These are phyloP conservation scores for Drosophila sturtevanti DNA, from an alignment of 1,140 invertebrate genomes.

Conservation along the genomic window DNA sequence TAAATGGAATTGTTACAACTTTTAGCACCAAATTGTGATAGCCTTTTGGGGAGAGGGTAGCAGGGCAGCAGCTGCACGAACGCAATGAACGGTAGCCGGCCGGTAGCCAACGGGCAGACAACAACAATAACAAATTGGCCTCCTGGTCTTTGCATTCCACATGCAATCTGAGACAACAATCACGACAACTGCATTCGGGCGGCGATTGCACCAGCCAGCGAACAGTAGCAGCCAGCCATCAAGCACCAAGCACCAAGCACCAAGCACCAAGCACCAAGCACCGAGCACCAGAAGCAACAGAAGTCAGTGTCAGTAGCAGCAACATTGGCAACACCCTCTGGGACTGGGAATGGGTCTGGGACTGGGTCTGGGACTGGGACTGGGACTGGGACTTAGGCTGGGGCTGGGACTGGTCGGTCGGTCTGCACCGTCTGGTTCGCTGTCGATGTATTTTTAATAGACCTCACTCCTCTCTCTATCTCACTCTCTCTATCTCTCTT, in stretches of 20 bases:
- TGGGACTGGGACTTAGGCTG: slow-evolving; percentile 8
- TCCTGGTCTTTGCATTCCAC: slow-evolving; percentile 80
- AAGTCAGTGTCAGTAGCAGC: slow-evolving; percentile 14
- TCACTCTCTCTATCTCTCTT: background rate
- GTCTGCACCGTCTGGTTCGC: slow-evolving; percentile 38
- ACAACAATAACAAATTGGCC: slow-evolving; percentile 79
- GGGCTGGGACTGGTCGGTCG: background rate
- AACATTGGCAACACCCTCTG: slow-evolving; percentile 49
- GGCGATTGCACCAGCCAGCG: slow-evolving; percentile 50
- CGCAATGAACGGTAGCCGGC: slow-evolving; percentile 58
- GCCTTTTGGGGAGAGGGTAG: slow-evolving; percentile 18
- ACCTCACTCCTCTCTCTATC: slow-evolving; percentile 33
- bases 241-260: background rate
- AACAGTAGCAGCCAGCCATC: background rate
- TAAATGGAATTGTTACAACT: background rate
- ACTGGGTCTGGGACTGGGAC: slow-evolving; percentile 37
- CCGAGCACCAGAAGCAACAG: slow-evolving; percentile 8
- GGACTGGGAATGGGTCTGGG: slow-evolving; percentile 33
- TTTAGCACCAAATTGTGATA: background rate
- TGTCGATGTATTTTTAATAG: slow-evolving; percentile 68
- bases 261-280: background rate
- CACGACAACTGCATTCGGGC: slow-evolving; percentile 71
- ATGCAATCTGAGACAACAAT: slow-evolving; percentile 78
- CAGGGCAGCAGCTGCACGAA: slow-evolving; percentile 16
- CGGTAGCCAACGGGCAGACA: slow-evolving; percentile 53